Evolutionary conservation across 2,888 invertebrate species (phyloP), one percentile per base, ranked within the genome.

Genomic region (Antitype chi): DNA sequence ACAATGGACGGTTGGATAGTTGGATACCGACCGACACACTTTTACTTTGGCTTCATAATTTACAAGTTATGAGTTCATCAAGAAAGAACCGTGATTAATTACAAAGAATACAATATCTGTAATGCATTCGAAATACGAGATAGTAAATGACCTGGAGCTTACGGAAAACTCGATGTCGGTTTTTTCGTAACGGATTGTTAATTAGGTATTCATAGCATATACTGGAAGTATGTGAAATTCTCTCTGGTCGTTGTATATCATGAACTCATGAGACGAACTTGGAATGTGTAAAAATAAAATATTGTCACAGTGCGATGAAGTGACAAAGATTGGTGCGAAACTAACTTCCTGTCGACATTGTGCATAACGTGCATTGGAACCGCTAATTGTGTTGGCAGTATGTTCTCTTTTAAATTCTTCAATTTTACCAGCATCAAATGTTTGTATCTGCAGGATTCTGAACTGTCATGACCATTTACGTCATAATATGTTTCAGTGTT

Each of bases 311-410:
- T 70, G 67, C 78, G 74, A 59, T 72, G 74, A 75, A 70, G 74
- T 86, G 80, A 84, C 84, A 85, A 80, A 77, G 69, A 76, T 32
- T 74, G 70, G 78, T 80, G 87, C 76, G 76, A 78, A 80, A 77
- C 80, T 70, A 60, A 85, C 79, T 87, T 87, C 83, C 88, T 86
- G 87, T 79, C 71, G 74, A 76, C 78, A 75, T 70, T 74, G 60
- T 73, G 59, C 69, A 67, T 78, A 74, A 67, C 78, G 66, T 78
- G 66, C 71, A 70, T 78, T 80, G 80, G 75, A 81, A 67, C 49
- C 60, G 80, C 53, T 79, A 78, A 88, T 81, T 86, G 85, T 81
- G 73, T 49, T 67, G 68, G 66, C 67, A 53, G 59, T 67, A 64
- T 62, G 70, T 70, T 82, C 74, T 32, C 52, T 75, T 81, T 70